phyloP scores from a whole-genome alignment of 2,113 vertebrate species.

The Poeciliopsis retropinna region DNA sequence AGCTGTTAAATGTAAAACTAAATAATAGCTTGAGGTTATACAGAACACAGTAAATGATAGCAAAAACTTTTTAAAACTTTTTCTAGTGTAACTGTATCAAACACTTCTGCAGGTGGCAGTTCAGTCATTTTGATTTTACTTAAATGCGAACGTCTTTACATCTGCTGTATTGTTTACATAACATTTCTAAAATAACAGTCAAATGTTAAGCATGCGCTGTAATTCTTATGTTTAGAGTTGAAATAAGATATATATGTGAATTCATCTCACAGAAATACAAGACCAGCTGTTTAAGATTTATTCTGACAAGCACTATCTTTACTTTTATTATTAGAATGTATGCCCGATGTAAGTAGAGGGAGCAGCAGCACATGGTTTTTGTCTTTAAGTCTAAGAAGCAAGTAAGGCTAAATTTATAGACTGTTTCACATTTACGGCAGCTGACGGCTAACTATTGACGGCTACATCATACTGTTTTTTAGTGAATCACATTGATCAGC shows the following conservation, averaged over 20 bases:
- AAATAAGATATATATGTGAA: too few species aligned
- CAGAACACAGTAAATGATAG: neutral
- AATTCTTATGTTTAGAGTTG: neutral
- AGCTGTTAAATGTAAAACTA: too few species aligned
- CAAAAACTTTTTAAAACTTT: neutral
- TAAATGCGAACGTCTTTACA: neutral
- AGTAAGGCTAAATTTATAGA: slow-evolving; percentile 10
- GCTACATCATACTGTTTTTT: slow-evolving; percentile 21
- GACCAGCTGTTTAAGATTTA: neutral
- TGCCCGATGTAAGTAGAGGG: neutral
- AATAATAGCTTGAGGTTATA: too few species aligned
- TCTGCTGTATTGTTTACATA: neutral
- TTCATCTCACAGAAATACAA: too few species aligned
- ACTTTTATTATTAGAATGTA: neutral
- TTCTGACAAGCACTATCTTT: neutral
- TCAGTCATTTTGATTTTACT: neutral
- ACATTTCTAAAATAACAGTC: neutral
- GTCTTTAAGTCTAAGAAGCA: slow-evolving; percentile 1
- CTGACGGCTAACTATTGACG: slow-evolving; percentile 14
- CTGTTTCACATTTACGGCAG: slow-evolving; percentile 13
- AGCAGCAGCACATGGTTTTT: slow-evolving; percentile 2
- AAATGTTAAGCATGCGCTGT: neutral
- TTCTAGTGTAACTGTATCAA: neutral
- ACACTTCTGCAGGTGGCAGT: neutral
- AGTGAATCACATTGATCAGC: slow-evolving; percentile 46